These are phyloP conservation scores for Linnaemya vulpina DNA, from an alignment of 2,888 invertebrate genomes.

Conservation along the genomic window DNA sequence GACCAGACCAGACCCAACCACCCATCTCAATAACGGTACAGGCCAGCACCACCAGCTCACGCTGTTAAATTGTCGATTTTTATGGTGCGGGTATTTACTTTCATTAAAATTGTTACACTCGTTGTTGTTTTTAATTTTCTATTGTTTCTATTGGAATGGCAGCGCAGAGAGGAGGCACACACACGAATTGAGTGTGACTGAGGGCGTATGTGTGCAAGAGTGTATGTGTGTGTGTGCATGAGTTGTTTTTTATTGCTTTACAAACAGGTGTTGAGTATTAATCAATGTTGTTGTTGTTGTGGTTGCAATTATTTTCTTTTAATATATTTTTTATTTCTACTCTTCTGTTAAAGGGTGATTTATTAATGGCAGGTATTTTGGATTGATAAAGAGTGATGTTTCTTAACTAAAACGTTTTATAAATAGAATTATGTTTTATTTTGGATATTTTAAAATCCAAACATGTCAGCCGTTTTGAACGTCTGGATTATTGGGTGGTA, in stretches of 20 bases:
- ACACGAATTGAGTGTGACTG: background rate
- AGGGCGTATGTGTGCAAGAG: background rate
- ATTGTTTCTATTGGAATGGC: conserved; percentile 33
- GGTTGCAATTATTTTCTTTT: conserved; percentile 50
- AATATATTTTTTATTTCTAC: conserved; percentile 18
- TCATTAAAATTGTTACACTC: conserved; percentile 54
- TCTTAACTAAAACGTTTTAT: no score
- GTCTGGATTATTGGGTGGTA: no score
- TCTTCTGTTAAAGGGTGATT: background rate
- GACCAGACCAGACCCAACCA: no score
- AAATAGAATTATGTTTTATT: no score
- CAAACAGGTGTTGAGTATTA: conserved; percentile 71
- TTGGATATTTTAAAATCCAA: no score
- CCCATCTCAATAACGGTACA: background rate
- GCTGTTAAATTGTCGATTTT: conserved; percentile 33
- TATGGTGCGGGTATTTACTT: conserved; percentile 46
- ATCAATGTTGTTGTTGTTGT: conserved; percentile 64
- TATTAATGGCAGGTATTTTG: background rate
- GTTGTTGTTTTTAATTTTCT: conserved; percentile 9
- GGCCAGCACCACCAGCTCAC: no score
- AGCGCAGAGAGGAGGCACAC: background rate
- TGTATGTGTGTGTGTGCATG: background rate
- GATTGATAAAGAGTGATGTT: background rate
- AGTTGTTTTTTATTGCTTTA: conserved; percentile 54
- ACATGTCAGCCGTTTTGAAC: no score